Evolutionary conservation across 1,140 invertebrate species (phyloP).

Genomic region (Choristoneura fumiferana): DNA sequence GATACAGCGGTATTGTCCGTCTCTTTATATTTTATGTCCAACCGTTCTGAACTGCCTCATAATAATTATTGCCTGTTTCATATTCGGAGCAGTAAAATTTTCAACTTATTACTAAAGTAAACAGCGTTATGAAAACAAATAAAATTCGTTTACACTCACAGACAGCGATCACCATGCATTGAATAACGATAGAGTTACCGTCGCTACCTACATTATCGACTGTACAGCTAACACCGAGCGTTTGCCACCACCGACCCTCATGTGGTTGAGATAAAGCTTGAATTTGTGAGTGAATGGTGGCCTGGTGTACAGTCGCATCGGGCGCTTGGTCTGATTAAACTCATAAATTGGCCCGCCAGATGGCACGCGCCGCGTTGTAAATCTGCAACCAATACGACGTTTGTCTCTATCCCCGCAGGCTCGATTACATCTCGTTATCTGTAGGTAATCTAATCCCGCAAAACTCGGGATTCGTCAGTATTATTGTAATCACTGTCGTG

Average conservation of each 20-base stretch:
- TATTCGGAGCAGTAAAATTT: no score
- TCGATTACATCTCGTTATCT: conserved; percentile 10
- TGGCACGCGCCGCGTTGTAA: conserved; percentile 18
- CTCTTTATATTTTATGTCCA: no score
- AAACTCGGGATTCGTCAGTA: not conserved
- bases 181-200: not conserved
- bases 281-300: not conserved
- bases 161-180: not conserved
- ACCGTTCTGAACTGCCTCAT: no score
- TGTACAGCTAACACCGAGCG: no score
- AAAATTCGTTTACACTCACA: no score
- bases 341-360: conserved; percentile 21
- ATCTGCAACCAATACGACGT: conserved; percentile 20
- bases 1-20: no score
- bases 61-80: no score
- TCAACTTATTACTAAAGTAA: no score
- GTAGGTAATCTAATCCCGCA: not conserved
- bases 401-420: conserved; percentile 16
- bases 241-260: not conserved
- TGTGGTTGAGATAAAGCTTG: not conserved
- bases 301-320: conserved; percentile 10
- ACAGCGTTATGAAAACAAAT: no score
- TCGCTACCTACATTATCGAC: not conserved
- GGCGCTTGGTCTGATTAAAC: conserved; percentile 19
- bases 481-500: no score